Evolutionary conservation across 2,888 invertebrate genomes (phyloP), one percentile per base, ranked within the genome.

Genomic region (Ormyrus rosae): DNA sequence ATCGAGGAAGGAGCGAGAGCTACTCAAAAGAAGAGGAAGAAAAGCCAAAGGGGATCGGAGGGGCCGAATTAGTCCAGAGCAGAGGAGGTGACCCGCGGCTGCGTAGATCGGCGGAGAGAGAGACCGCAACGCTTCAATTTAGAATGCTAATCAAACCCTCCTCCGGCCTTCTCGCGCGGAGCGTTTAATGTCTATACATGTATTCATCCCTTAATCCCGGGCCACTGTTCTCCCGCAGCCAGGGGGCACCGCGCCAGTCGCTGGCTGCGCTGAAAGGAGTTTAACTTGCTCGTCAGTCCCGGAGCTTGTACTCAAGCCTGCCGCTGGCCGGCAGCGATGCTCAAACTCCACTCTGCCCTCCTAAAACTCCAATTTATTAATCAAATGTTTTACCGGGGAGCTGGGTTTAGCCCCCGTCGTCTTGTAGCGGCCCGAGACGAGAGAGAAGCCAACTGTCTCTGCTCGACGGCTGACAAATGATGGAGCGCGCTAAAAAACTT

Each of bases 101-200:
- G 61, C 60, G 45, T 13, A 9, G 53, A 63, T 50, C 60, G 58
- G 48, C 51, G 67, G 46, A n/a, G 65, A 50, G 10, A 8, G 19
- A 19, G 48, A 88, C 90, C 89, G 86, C 89, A 89, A 87, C 88
- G 90, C 89, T 89, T 89, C 90, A 89, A 90, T 90, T 89, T 89
- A 89, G 88, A 90, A 90, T 90, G 90, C 90, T 90, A 90, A 90
- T 90, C 89, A 89, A 89, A 77, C 76, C 82, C 75, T 70, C 69
- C 53, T 76, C 5, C 45, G 7, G 76, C 78, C 70, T 50, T 7
- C 75, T 81, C 78, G 81, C 76, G 83, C 85, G 84, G 86, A 84
- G 85, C 87, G 87, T 87, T 88, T 87, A 88, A 88, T 86, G 87
- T 87, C 87, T 85, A 86, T 87, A 87, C 87, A 85, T 85, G 87